Evolutionary conservation across 2,113 vertebrate genomes (phyloP), one percentile per base, ranked within the genome.

Genomic region (Empidonax alnorum): DNA sequence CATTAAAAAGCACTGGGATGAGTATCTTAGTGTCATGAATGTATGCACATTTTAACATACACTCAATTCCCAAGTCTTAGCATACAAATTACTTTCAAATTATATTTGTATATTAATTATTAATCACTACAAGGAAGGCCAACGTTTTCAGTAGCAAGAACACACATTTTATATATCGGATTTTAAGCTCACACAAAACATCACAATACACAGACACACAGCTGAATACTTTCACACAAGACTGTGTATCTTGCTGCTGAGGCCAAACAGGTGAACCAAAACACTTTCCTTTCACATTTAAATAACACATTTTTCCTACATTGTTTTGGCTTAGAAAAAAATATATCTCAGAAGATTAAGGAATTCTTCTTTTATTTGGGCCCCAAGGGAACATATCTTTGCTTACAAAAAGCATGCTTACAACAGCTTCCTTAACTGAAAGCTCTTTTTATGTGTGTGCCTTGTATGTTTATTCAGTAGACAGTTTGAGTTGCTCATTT

Each of bases 311-410:
- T 86, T 88, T 92, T 71, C 50, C 56, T 65, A 82, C 39, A 62
- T 50, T 88, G 74, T 94, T 96, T 94, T 96, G 93, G 87, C 69
- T 93, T 90, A 90, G 69, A 81, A 98, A 97, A 97, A 94, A 86
- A 93, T 91, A 58, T 78, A 94, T 93, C 63, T 56, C 62, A 25
- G n/a, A 94, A 95, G 96, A 94, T 96, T 94, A 97, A 93, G 59
- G 88, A 95, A 87, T 73, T 95, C 75, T 82, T 93, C 78, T 95
- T 96, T 97, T 94, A 97, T 80, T 89, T 96, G 67, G 37, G 61
- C 49, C 91, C 41, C 88, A 84, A 39, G 58, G 80, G 88, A 88
- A 73, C 11, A 62, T 42, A 83, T 87, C 90, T 96, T 93, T 97
- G 83, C 90, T 84, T 94, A 86, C 77, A 96, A 96, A 93, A 97